Evolutionary conservation across 2,888 invertebrate genomes (phyloP), one percentile per base, ranked within the genome.

Genomic region (Disparrhopalites patrizii): DNA sequence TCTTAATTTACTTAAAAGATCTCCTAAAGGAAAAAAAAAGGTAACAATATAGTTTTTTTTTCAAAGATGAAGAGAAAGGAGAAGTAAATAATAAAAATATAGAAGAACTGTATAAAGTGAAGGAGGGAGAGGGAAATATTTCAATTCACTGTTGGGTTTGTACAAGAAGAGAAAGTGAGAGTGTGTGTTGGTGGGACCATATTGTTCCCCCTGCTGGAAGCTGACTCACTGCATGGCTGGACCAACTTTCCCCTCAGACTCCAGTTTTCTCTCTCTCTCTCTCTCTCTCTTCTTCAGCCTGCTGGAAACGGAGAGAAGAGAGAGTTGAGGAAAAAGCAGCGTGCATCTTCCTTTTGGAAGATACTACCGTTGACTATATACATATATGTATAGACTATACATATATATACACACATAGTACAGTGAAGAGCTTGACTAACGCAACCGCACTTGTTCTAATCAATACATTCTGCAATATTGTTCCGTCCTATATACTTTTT

Each of bases 191-290:
- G 23, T 38, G 28, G 30, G 58, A 58, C 40, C 58, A 58, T 58
- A 58, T 28, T 58, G 40, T 20, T 43, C 30, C 30, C 40, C 18
- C 18, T 43, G 8, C 28, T 43, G 47, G 47, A 47, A 23, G 47
- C 36, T 38, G 40, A 57, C 38, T 38, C 57, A 38, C n/a, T 36
- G n/a, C 30, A 23, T 28, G 33, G 23, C 57, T 65, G 64, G 64
- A 65, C 56, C 64, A 65, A 51, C 64, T 65, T 65, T 33, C 57
- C n/a, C n/a, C n/a, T 65, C 64, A 57, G 56, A 64, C 27, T 56
- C 57, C 47, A 30, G 28, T 58, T 27, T 27, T 18, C 18, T 25
- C 18, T 31, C 47, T 10, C 60, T 28, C 47, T n/a, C n/a, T n/a
- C n/a, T n/a, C n/a, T n/a, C n/a, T n/a, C n/a, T n/a, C 30, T n/a